Base-by-base conservation (phyloP, 1,140 invertebrate species). In the Tribolium castaneum region DNA sequence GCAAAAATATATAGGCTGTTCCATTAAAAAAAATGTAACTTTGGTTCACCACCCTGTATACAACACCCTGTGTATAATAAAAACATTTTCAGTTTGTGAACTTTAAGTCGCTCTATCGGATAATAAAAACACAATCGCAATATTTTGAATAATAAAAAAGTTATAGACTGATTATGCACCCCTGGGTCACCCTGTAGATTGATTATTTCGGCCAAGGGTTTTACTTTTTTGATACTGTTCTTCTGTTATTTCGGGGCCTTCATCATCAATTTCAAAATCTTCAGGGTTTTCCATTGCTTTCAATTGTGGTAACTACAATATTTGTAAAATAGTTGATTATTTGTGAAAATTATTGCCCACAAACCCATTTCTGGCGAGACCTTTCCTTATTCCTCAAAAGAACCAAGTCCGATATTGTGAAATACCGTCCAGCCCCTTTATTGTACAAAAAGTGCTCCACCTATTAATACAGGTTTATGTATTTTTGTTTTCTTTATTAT, bases 361-460 rank as follows among this genome's bases (percentile, higher is more conserved):
- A 19, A 79, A 94, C 92, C 92, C 92, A 88, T 89, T 94, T 96
- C 81, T 95, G 92, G 50, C 93, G 90, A 0, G 93, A 89, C 22
- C 96, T 87, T 81, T 97, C 96, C 83, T 94, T 95, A 86, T 98
- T 98, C 80, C 97, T 89, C 13, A 96, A 86, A 7, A 97, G 88
- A 6, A 99, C 96, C 1, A 99, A 85, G 84, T 97, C 93, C 0
- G 94, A 92, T 80, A 98, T 93, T 0, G 96, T 95, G 82, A 99
- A 93, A 87, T 95, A 93, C 71, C 94, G 93, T 0, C 97, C 97
- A 83, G 93, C 90, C 1, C 98, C 98, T 85, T 94, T 94, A 84
- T 99, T 98, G 87, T 99, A 99, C 6, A 99, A 86, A 88, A 96
- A 98, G 0, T 95, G 96, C 82, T 95, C 93, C 0, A 99, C 87